A percentile compares a stretch with the other conserved stretches of the same genome.
Conservation (phyloP, 92 coral and sea anemone species). For the Parazoanthus darwini region DNA sequence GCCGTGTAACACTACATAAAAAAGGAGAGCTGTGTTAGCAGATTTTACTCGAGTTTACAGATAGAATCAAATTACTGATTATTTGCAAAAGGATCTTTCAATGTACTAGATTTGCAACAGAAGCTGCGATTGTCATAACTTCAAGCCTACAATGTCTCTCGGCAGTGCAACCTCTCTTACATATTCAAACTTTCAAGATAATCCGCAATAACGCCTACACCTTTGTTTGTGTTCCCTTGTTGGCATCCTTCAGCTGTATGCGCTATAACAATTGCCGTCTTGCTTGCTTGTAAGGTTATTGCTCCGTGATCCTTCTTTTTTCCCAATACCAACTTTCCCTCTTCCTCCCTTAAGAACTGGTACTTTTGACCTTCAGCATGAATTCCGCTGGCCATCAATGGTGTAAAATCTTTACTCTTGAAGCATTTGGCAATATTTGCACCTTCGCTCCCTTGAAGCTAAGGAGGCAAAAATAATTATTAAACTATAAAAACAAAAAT, state of each 20-base stretch:
- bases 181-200: constrained; percentile 65
- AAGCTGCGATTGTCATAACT: constrained; percentile 15
- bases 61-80: constrained; percentile 20
- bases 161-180: constrained; percentile 17
- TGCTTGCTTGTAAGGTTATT: constrained; percentile 59
- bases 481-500: too few species aligned
- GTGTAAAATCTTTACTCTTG: constrained; percentile 49
- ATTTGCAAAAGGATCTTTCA: constrained; percentile 15
- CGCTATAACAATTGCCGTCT: constrained; percentile 66
- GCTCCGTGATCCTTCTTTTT: constrained; percentile 55
- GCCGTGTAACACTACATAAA: neutral
- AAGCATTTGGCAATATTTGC: constrained; percentile 56
- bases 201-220: constrained; percentile 69
- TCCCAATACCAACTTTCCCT: constrained; percentile 51
- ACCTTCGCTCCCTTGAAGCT: constrained; percentile 35
- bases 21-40: neutral
- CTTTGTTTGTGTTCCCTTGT: constrained; percentile 73
- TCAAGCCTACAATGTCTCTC: constrained; percentile 19
- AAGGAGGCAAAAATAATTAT: neutral
- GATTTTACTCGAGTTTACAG: constrained; percentile 11
- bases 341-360: constrained; percentile 64
- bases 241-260: constrained; percentile 61
- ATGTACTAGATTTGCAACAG: constrained; percentile 18
- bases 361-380: constrained; percentile 35
- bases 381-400: constrained; percentile 50